Conservation (phyloP, 2,888 invertebrate species). For the Heliconius ethilla region DNA sequence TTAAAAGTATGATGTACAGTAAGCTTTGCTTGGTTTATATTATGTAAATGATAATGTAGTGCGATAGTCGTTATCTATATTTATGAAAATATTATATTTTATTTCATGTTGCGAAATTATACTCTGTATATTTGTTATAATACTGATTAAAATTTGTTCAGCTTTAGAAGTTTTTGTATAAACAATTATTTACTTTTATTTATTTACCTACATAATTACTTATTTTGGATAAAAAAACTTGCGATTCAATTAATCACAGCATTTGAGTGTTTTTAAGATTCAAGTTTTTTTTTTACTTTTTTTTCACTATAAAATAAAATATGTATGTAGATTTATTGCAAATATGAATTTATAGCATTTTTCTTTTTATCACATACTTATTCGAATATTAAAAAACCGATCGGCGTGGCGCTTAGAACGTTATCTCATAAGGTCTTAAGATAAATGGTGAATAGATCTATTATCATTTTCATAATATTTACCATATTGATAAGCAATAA, state of each 20-base stretch:
- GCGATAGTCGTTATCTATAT: conserved; percentile 1
- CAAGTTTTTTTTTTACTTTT: background rate
- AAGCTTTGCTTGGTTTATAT: conserved; percentile 4
- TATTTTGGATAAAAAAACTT: background rate
- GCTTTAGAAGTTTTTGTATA: no score
- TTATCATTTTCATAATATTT: conserved; percentile 5
- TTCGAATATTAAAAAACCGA: background rate
- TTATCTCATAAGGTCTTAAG: conserved; percentile 18
- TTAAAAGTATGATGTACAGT: background rate
- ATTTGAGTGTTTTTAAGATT: background rate
- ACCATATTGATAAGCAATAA: conserved; percentile 12
- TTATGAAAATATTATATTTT: background rate
- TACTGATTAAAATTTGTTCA: background rate
- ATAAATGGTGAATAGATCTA: conserved; percentile 17
- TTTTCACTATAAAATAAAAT: background rate
- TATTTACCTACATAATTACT: background rate
- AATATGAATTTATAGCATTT: background rate
- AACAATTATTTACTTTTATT: no score
- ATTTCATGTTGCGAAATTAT: background rate
- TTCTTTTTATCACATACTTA: background rate
- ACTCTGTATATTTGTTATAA: background rate
- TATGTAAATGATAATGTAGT: conserved; percentile 6
- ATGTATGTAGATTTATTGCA: background rate
- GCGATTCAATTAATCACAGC: background rate
- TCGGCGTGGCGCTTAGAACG: background rate